Evolutionary conservation across 2,888 invertebrate species (phyloP), one percentile per base, ranked within the genome.

Genomic region (Torymus aiolomorphi): DNA sequence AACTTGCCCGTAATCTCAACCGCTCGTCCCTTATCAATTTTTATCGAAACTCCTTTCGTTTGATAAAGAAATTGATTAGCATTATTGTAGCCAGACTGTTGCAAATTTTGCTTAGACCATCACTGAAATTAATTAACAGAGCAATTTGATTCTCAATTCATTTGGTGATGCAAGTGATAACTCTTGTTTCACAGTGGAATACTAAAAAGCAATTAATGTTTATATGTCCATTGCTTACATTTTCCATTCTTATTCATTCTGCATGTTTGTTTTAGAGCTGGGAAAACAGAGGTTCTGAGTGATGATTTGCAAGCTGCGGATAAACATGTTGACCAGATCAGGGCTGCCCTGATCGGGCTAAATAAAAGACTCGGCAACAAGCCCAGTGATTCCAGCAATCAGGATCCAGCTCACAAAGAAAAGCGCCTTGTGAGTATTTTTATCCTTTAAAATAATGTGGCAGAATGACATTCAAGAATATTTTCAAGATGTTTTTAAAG

Each of bases 241-340:
- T 77, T 31, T 0, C 67, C 61, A 65, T 51, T 42, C 52, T 61
- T 62, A 8, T 20, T 62, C 3, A 42, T 42, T 69, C 24, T 74
- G 12, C 74, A 20, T 63, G 20, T 61, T 18, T 0, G 16, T 66
- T 67, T n/a, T 89, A 97, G 97, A 91, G 95, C 95, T 87, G 97
- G 96, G 83, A 96, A 96, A 91, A 94, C 95, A 20, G 96, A 97
- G 91, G 94, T 95, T 13, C 91, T 97, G 73, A 94, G 95, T 80
- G 96, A 96, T 91, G 96, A 97, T 90, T 92, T 97, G 76, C 94
- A 95, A 90, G 93, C 93, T 80, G 96, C 96, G 14, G 97, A 97
- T 87, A 94, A 94, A 85, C 94, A 95, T 88, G 95, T 97, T 11
- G 97, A 97, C 84, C 94, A 94, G 85, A 94, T 97, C 67, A 93